Base-by-base conservation (phyloP, 2,888 invertebrate genomes). In the Polyommatus icarus region DNA sequence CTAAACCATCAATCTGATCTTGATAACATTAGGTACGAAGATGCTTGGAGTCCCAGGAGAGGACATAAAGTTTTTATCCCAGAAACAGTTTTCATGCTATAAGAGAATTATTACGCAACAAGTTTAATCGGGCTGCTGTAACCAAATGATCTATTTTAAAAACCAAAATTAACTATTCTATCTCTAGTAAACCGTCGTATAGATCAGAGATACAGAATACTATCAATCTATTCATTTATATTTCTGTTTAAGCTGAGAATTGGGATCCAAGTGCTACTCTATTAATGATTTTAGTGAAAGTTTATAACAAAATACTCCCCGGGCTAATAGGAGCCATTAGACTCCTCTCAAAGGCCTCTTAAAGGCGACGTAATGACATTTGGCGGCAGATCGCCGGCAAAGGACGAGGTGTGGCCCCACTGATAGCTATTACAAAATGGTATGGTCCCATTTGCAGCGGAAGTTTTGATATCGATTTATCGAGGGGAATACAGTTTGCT, bases 281-380 rank as follows among this genome's bases (percentile, higher is more conserved):
- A 20, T 71, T 71, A 77, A 50, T 71, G 15, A 29, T 67, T 24
- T 61, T 24, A 61, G 24, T 40, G 36, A 72, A 72, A 72, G 72
- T 72, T 72, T 36, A 40, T 32, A 72, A 72, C 72, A 72, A 72
- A 72, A 72, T 72, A 29, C 67, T 67, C 29, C 5, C 32, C 67
- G 4, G 29, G 29, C 59, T 73, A 77, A 77, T 77, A 61, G 77
- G 57, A 46, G 79, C 79, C 76, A 80, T 81, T 81, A 81, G 71
- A 75, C 75, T 61, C 67, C 77, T 77, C 78, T 80, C 80, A 81
- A 80, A 81, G 79, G 78, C 71, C 77, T 77, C 78, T 80, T 79
- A 81, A 80, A 81, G 79, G 78, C 71, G 50, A 24, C 77, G 78
- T 83, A 83, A 84, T 83, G 79, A 80, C 80, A 83, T 84, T 83